Conservation (phyloP, 2,888 invertebrate species). For the Tupiocoris notatus region DNA sequence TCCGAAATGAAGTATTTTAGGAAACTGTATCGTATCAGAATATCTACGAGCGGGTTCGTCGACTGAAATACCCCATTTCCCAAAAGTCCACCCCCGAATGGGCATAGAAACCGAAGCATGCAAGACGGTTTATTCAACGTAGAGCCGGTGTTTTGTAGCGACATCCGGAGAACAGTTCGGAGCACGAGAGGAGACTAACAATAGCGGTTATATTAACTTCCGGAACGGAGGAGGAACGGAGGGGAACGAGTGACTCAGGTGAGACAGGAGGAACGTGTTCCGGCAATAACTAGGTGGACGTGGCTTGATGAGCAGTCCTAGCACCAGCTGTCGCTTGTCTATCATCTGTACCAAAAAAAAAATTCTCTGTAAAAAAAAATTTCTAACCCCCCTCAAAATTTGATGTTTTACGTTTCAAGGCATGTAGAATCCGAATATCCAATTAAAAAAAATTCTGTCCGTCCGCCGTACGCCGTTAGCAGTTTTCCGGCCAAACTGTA, state of each 20-base stretch:
- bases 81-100: not conserved
- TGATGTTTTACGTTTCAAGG: too few relatives aligned
- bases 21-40: not conserved
- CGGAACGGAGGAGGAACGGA: not conserved
- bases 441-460: too few relatives aligned
- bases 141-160: constrained; percentile 43
- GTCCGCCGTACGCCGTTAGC: too few relatives aligned
- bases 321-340: too few relatives aligned
- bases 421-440: not conserved
- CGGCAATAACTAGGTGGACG: constrained; percentile 12
- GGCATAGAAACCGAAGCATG: not conserved
- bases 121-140: constrained; percentile 37
- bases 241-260: not conserved
- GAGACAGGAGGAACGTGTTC: constrained; percentile 15
- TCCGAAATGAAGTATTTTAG: not conserved
- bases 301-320: not conserved
- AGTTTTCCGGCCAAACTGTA: too few relatives aligned
- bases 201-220: constrained; percentile 35
- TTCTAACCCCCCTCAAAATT: too few relatives aligned
- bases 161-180: constrained; percentile 15
- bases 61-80: not conserved
- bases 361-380: too few relatives aligned
- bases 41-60: not conserved
- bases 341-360: not conserved
- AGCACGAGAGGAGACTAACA: constrained; percentile 15